Base-by-base conservation (phyloP, 2,113 vertebrate species). In the Chaetodon trifascialis region DNA sequence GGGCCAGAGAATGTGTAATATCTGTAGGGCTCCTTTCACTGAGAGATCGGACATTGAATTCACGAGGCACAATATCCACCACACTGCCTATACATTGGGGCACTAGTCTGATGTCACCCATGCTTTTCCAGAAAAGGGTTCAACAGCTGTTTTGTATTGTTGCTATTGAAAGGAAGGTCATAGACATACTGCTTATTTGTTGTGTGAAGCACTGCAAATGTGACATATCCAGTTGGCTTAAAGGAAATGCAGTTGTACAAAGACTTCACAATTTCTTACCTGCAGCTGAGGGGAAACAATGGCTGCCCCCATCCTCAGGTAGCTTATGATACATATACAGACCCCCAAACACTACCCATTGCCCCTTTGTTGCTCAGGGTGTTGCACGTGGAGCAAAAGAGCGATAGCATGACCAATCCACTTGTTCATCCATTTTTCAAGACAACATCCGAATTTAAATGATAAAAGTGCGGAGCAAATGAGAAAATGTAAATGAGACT, bases 401-500 rank as follows among this genome's bases (percentile, higher is more conserved):
- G 78, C 34, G 62, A 82, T 84, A 68, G 15, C 70, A 70, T 76
- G 56, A 11, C 7, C 51, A 56, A 70, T 66, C 58, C 34, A 25
- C 49, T 44, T 51, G 17, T 44, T 63, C 38, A 23, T 79, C 73
- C 15, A 6, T 62, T 65, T 67, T 84, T 79, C 67, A 47, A 19
- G 64, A 82, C 81, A 86, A 92, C 84, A 79, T 73, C 38, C 38
- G 5, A 79, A 95, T 95, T 93, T 93, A 83, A 95, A 95, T 94
- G 64, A 95, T 94, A 94, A 95, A 95, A 93, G 89, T 95, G 76
- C 2, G 14, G 25, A 64, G 69, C 82, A 93, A 80, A 93, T 93
- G 92, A 93, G 87, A 94, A 94, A 91, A 95, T 95, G 94, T 90
- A 92, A 93, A 95, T 91, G 71, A 89, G 89, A 76, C 66, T 55